Percentiles rank a stretch among this genome's conserved stretches.
Evolutionary conservation across 2,888 invertebrate species (phyloP).

Genomic region (Dryadula phaetusa): DNA sequence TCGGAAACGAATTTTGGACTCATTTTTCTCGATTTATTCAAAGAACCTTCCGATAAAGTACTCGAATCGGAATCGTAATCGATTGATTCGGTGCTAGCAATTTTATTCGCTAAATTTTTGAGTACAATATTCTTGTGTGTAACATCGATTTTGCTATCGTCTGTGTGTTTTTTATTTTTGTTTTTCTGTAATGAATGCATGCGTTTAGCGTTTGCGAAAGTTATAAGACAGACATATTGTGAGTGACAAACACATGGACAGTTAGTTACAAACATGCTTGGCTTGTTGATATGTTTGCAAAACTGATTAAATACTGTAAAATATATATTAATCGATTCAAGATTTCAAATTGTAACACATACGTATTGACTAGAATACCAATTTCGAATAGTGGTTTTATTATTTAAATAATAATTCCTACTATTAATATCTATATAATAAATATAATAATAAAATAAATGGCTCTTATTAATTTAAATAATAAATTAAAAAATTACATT

Average conservation of each 20-base stretch:
- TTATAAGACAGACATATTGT: constrained; percentile 52
- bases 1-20: constrained; percentile 81
- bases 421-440: too few relatives aligned
- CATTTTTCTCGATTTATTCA: constrained; percentile 64
- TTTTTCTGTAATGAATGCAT: constrained; percentile 68
- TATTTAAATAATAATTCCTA: too few relatives aligned
- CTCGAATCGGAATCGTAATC: constrained; percentile 76
- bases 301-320: constrained; percentile 18
- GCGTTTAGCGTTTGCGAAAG: constrained; percentile 45
- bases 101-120: constrained; percentile 76
- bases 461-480: too few relatives aligned
- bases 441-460: too few relatives aligned
- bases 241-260: constrained; percentile 51
- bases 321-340: background rate
- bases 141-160: constrained; percentile 69
- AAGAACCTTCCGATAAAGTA: constrained; percentile 74
- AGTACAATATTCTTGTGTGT: constrained; percentile 76
- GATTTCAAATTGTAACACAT: background rate
- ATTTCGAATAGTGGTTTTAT: too few relatives aligned
- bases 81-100: constrained; percentile 71
- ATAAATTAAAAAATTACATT: too few relatives aligned
- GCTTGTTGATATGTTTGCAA: constrained; percentile 28
- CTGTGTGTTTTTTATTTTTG: constrained; percentile 70
- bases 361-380: background rate
- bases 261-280: constrained; percentile 39